Conservation (phyloP, 2,797 vertebrate genomes). For the Brotogeris chrysoptera region DNA sequence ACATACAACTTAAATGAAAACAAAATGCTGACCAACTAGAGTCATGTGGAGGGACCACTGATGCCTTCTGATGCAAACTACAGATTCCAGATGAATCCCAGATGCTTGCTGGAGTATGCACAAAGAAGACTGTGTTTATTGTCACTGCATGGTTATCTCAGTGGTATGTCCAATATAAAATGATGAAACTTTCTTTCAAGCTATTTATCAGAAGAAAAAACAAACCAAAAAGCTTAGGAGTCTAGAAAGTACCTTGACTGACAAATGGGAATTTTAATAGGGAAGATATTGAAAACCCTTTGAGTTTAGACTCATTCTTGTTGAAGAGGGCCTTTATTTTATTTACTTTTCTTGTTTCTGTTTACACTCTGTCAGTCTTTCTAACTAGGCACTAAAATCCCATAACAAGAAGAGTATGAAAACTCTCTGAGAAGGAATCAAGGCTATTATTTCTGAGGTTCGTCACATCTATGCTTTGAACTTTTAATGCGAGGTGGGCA, state of each 20-base stretch:
- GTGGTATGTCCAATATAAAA: constrained; percentile 15
- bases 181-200: constrained; percentile 46
- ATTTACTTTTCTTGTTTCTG: background rate
- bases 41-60: constrained; percentile 22
- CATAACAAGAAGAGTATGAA: background rate
- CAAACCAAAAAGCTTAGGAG: background rate
- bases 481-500: background rate
- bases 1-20: constrained; percentile 41
- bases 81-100: constrained; percentile 67
- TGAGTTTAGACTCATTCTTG: background rate
- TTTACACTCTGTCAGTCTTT: background rate
- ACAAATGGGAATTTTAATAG: constrained; percentile 37
- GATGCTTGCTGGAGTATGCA: constrained; percentile 28
- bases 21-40: constrained; percentile 39
- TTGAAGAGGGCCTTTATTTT: background rate
- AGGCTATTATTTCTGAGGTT: background rate
- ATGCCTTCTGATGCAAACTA: constrained; percentile 57
- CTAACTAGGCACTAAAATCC: background rate
- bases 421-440: background rate
- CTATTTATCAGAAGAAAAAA: constrained; percentile 26
- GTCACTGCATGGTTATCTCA: constrained; percentile 55
- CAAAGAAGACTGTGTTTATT: constrained; percentile 59
- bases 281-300: constrained; percentile 3
- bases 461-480: background rate
- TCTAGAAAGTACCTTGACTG: constrained; percentile 12